Percentiles rank a stretch among this genome's conserved stretches.
These are phyloP conservation scores for Asarcornis scutulata DNA, from an alignment of 2,113 vertebrate genomes.

Conservation along the genomic window DNA sequence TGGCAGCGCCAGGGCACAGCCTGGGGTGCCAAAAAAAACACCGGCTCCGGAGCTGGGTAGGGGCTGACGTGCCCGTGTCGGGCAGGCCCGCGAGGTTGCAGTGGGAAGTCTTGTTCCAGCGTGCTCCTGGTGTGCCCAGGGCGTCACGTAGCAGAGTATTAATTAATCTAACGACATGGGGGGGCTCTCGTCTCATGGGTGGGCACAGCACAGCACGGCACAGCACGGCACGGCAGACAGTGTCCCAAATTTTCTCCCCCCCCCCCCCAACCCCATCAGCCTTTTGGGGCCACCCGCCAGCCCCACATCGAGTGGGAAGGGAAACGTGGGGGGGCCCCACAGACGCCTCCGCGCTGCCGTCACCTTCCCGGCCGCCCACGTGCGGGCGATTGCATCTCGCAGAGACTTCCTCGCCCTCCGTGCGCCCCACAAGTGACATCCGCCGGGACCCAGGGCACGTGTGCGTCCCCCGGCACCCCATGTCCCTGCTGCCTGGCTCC, in stretches of 20 bases:
- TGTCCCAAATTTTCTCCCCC: background rate
- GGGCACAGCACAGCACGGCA: background rate
- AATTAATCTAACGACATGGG: fast-evolving
- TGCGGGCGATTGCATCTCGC: background rate
- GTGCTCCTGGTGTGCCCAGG: too few relatives aligned
- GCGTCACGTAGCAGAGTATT: too few relatives aligned
- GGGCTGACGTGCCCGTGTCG: too few relatives aligned
- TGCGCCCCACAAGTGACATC: too few relatives aligned
- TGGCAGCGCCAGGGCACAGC: too few relatives aligned
- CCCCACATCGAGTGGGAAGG: background rate
- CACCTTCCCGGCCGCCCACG: background rate
- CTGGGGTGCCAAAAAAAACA: too few relatives aligned
- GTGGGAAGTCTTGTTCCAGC: background rate
- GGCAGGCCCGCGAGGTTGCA: fast-evolving
- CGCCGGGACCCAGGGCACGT: too few relatives aligned
- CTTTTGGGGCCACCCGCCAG: background rate
- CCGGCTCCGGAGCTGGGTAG: too few relatives aligned
- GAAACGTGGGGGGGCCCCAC: fast-evolving
- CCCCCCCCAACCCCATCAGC: too few relatives aligned
- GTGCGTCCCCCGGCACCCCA: too few relatives aligned
- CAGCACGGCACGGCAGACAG: background rate
- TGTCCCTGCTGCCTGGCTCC: too few relatives aligned
- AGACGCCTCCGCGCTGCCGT: fast-evolving
- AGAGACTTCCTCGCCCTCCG: background rate
- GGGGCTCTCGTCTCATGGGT: fast-evolving